These are phyloP conservation scores for Poecilus cupreus DNA, from an alignment of 2,888 invertebrate species.

Conservation along the genomic window DNA sequence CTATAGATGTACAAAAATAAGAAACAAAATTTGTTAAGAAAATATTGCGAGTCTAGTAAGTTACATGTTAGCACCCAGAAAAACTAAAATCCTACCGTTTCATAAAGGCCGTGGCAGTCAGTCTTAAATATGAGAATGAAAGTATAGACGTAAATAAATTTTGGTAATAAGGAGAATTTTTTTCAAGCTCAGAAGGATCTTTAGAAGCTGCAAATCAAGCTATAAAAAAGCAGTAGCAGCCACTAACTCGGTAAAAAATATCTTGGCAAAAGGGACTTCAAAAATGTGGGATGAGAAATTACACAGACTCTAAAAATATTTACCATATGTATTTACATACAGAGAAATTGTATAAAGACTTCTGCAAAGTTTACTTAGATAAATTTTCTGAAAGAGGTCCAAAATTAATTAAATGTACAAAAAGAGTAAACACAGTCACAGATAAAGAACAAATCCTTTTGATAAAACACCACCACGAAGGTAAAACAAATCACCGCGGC, in stretches of 20 bases:
- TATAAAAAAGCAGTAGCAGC: background rate
- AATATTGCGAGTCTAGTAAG: background rate
- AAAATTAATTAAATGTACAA: too few species aligned
- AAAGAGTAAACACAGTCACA: too few species aligned
- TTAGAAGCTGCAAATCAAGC: slow-evolving; percentile 3
- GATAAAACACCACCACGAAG: too few species aligned
- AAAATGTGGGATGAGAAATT: background rate
- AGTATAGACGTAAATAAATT: background rate
- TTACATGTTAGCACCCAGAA: background rate
- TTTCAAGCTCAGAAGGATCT: background rate
- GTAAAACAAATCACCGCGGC: too few species aligned
- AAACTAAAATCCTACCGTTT: background rate
- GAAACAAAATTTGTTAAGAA: background rate
- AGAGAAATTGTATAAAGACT: too few species aligned
- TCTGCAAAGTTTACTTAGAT: too few species aligned
- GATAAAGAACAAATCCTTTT: too few species aligned
- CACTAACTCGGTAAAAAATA: slow-evolving; percentile 9
- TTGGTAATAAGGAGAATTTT: background rate
- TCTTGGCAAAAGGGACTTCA: slow-evolving; percentile 1
- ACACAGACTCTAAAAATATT: too few species aligned
- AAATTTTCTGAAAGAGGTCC: too few species aligned
- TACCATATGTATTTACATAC: too few species aligned
- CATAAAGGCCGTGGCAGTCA: background rate
- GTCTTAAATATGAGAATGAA: background rate
- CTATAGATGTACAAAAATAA: background rate